Evolutionary conservation across 1,140 invertebrate species (phyloP).

Genomic region (Saccostrea cuccullata): DNA sequence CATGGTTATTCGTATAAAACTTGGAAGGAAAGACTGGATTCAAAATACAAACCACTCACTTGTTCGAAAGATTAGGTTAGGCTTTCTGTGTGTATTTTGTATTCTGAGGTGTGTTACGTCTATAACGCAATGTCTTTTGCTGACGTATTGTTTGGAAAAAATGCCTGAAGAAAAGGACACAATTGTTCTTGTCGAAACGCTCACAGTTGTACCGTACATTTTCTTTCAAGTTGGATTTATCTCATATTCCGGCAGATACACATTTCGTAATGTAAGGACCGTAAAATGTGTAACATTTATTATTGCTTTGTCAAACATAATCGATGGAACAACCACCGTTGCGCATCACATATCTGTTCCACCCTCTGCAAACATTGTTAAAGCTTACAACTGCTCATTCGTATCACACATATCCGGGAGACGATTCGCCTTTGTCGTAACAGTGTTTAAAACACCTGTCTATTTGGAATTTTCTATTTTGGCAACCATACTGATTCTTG

Average conservation of each 20-base stretch:
- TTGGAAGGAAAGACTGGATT: not conserved
- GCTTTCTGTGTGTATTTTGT: not conserved
- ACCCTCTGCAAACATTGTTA: not conserved
- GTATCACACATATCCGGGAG: not conserved
- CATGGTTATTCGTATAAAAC: not conserved
- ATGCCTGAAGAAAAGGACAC: not conserved
- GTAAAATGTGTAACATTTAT: not conserved
- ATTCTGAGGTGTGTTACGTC: not conserved
- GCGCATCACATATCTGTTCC: not conserved
- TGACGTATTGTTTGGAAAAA: not conserved
- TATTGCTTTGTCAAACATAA: not conserved
- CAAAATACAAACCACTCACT: not conserved
- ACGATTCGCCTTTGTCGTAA: not conserved
- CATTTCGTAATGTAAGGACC: not conserved
- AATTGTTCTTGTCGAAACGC: not conserved
- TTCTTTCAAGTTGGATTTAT: constrained; percentile 6
- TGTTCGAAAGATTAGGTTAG: not conserved
- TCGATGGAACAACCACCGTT: not conserved
- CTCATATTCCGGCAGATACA: not conserved
- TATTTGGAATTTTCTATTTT: not conserved
- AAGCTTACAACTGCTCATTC: not conserved
- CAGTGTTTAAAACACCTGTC: not conserved
- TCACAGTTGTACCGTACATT: not conserved
- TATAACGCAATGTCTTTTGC: not conserved
- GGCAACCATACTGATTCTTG: not conserved